phyloP scores from a whole-genome alignment of 2,888 invertebrate species.

The Cataglyphis altisquamis region DNA sequence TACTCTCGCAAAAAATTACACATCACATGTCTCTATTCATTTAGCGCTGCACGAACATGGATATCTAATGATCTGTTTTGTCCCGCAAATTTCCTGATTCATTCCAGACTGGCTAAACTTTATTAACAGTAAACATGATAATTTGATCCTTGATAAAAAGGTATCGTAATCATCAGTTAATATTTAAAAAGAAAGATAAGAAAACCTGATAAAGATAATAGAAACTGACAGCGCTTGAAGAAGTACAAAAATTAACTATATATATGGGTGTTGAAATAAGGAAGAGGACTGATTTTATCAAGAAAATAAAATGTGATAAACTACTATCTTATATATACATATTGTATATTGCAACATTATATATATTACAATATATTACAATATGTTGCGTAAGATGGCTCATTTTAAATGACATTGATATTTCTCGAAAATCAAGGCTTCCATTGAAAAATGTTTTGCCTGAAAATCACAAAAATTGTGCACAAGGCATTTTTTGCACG shows the following conservation, averaged over 20 bases:
- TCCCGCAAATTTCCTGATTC: neutral
- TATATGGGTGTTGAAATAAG: neutral
- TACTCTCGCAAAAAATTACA: conserved; percentile 51
- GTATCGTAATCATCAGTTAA: neutral
- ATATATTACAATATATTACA: too few species aligned
- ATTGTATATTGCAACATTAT: too few species aligned
- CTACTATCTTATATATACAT: neutral
- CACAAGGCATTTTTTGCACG: too few species aligned
- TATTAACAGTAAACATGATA: neutral
- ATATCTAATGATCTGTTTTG: conserved; percentile 24
- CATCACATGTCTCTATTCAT: conserved; percentile 30
- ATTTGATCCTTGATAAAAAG: neutral
- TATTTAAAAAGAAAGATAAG: neutral
- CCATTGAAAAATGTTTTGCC: too few species aligned
- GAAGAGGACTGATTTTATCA: neutral
- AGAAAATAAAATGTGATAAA: neutral
- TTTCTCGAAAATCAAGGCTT: too few species aligned
- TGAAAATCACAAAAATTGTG: too few species aligned
- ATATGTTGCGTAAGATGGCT: too few species aligned
- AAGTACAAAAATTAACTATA: neutral
- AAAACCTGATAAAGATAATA: neutral
- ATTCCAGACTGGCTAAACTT: neutral
- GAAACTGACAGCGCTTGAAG: neutral
- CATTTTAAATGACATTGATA: too few species aligned
- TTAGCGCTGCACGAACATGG: conserved; percentile 5